These are phyloP conservation scores for Cygnus buccinator DNA, from an alignment of 2,113 vertebrate genomes.

Conservation along the genomic window DNA sequence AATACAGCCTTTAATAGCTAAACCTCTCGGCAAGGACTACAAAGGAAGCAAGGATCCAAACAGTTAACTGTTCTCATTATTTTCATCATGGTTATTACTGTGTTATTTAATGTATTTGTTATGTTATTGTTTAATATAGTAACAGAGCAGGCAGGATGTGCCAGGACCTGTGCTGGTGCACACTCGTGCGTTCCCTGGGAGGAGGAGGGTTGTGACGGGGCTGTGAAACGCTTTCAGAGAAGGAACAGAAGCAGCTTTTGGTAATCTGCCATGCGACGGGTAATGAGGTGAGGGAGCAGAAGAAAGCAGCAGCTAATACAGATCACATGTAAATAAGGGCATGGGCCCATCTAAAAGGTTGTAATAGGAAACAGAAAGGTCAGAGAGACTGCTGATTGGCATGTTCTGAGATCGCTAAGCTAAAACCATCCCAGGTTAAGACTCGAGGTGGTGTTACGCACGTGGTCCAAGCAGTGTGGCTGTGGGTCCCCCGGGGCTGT, in stretches of 20 bases:
- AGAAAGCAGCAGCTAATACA: not conserved
- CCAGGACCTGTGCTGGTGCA: not conserved
- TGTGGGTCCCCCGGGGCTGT: not conserved
- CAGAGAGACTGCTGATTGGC: not conserved
- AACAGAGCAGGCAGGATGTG: not conserved
- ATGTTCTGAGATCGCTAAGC: not conserved
- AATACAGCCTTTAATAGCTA: constrained; percentile 10
- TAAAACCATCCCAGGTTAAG: not conserved
- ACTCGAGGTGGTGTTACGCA: not conserved
- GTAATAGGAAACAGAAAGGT: not conserved
- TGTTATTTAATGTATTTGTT: constrained; percentile 42
- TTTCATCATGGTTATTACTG: constrained; percentile 28
- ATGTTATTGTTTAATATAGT: constrained; percentile 23
- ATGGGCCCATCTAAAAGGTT: not conserved
- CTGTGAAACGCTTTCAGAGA: not conserved
- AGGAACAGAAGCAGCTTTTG: not conserved
- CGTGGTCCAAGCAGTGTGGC: not conserved
- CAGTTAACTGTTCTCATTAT: constrained; percentile 36
- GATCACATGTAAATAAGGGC: not conserved
- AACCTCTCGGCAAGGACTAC: constrained; percentile 6
- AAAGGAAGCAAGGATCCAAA: constrained; percentile 41
- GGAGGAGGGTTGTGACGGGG: not conserved
- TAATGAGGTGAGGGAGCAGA: not conserved
- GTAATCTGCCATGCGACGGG: not conserved
- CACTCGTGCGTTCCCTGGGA: not conserved